A percentile compares a stretch with the other conserved stretches of the same genome.
These are phyloP conservation scores for Actinemys pallida DNA, from an alignment of 2,113 vertebrate species.

Conservation along the genomic window DNA sequence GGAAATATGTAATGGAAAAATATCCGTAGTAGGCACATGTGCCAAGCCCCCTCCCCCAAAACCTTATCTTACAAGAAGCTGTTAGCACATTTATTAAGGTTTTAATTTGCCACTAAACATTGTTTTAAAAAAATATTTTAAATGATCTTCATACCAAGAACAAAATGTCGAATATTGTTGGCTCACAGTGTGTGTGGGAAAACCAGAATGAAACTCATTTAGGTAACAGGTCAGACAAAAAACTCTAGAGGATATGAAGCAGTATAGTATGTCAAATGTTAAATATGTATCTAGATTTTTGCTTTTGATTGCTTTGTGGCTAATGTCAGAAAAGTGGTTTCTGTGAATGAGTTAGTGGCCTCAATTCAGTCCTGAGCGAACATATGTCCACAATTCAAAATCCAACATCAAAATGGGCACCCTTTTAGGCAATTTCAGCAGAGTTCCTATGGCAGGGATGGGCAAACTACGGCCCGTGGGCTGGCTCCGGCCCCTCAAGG, in stretches of 20 bases:
- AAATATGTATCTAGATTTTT: neutral
- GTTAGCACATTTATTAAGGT: neutral
- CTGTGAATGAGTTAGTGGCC: neutral
- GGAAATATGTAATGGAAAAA: neutral
- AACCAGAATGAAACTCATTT: neutral
- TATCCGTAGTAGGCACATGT: neutral
- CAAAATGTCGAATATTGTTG: neutral
- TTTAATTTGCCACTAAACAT: neutral
- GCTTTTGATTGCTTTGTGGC: neutral
- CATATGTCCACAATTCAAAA: neutral
- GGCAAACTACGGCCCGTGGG: too few relatives aligned
- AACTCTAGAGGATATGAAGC: neutral
- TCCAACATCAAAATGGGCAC: neutral
- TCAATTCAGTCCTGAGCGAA: neutral
- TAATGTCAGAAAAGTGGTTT: conserved; percentile 29
- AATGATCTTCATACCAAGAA: neutral
- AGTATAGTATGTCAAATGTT: neutral
- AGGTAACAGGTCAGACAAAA: neutral
- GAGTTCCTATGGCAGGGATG: neutral
- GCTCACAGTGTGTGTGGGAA: neutral
- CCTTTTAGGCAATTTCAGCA: neutral
- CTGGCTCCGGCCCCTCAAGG: too few relatives aligned
- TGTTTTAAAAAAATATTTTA: neutral
- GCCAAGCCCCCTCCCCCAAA: neutral
- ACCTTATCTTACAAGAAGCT: neutral